Base-by-base conservation (phyloP, 2,113 vertebrate genomes). In the Panthera tigris region DNA sequence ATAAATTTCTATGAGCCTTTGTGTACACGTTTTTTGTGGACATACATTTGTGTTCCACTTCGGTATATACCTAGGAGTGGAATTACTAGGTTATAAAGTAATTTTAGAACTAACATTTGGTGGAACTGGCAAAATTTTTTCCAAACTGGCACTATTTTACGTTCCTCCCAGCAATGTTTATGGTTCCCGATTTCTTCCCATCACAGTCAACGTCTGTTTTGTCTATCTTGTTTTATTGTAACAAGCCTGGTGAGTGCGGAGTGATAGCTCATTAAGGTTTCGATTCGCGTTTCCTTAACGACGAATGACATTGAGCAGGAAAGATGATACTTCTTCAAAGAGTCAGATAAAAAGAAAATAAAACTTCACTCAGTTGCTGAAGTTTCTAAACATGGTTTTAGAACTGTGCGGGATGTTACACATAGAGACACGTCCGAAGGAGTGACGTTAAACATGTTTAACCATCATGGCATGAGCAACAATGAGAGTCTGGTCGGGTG, bases 391-490 rank as follows among this genome's bases (percentile, higher is more conserved):
- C 14, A 39, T 39, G 27, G 74, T 31, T 78, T 48, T 31, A 78
- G 31, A 48, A 48, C 16, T 76, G 25, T 48, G 6, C 25, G 33
- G 48, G 21, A 23, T 33, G 14, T 13, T 50, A 52, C 13, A 3
- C 0, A 3, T 39, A 68, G 25, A 82, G 63, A 86, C 31, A 5
- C 23, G 36, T 66, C 45, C 33, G 31, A 71, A 36, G 73, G 4
- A 4, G 21, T 69, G 27, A 45, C 41, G 15, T 11, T 29, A 11
- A 10, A 23, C n/a, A 23, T 80, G n/a, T 9, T 78, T n/a, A 83
- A 36, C 10, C 16, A 36, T 39, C 36, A 27, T 11, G 52, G 19
- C 23, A 36, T 71, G 1, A 1, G 13, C 0, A 16, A 1, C 6
- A 2, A 15, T 7, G 27, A 16, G n/a, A 48, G 10, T 25, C n/a